Base-by-base conservation (phyloP, 2,888 invertebrate species). In the Eumacrocentrus americanus region DNA sequence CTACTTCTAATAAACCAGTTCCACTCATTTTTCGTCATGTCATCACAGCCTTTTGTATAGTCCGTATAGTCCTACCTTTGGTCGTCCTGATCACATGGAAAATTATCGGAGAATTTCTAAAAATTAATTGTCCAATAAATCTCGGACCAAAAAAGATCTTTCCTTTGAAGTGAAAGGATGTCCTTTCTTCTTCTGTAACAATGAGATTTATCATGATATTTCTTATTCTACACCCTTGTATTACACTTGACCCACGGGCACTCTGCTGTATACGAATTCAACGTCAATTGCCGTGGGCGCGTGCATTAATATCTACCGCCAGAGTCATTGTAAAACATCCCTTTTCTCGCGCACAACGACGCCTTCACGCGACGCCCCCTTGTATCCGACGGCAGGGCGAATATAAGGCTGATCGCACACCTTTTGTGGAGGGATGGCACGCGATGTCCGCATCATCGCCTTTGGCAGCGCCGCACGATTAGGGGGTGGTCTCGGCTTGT, bases 381-480 rank as follows among this genome's bases (percentile, higher is more conserved):
- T 35, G 29, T 60, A 58, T 59, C 64, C 59, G 63, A 61, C 66
- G 64, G 66, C 54, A 44, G 50, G 16, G 53, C 48, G 12, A 29
- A 20, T 29, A 29, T 42, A 46, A 22, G 52, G 37, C 40, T 52
- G 48, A 61, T 58, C 54, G 53, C 9, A 40, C 61, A 71, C 71
- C 74, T 77, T 73, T 74, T 72, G 76, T 72, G 63, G 68, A 67
- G 64, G 68, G 70, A 74, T 73, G 72, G 73, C 80, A 80, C 80
- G 79, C 80, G 75, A 80, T 76, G 71, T 72, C 71, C 76, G 72
- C 80, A 80, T 80, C 78, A 80, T 75, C 77, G 70, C 60, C 71
- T 63, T 63, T 54, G 64, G 42, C 60, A 46, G 57, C 44, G 52
- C 40, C 56, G 42, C 46, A 44, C 56, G 48, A 53, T 46, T 44